A percentile compares a stretch with the other conserved stretches of the same genome.
phyloP scores from a whole-genome alignment of 2,797 vertebrate genomes.

The Labeo calbasu region DNA sequence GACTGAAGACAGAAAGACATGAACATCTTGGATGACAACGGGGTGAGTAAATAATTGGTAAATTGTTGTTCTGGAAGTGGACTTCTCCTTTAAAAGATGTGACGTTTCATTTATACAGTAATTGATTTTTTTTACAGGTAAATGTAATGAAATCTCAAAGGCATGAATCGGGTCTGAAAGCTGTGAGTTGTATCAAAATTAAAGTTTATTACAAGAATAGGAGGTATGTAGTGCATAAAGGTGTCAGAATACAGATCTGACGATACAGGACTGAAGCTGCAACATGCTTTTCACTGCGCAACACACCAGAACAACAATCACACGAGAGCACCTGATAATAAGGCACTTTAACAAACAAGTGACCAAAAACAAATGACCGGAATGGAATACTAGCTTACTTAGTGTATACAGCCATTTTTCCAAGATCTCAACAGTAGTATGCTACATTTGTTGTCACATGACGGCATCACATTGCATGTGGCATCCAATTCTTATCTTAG shows the following conservation, averaged over 20 bases:
- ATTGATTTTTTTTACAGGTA: background rate
- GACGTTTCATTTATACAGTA: background rate
- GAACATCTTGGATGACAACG: no score
- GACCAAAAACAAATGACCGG: slow-evolving; percentile 49
- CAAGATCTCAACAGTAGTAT: background rate
- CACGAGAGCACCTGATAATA: slow-evolving; percentile 68
- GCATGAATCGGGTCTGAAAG: background rate
- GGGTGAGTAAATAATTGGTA: no score
- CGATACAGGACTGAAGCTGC: slow-evolving; percentile 50
- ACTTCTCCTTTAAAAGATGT: no score
- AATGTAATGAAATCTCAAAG: background rate
- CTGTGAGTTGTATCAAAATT: slow-evolving; percentile 67
- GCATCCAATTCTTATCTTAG: background rate
- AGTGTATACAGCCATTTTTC: background rate
- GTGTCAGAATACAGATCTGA: slow-evolving; percentile 64
- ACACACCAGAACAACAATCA: slow-evolving; percentile 58
- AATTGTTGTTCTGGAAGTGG: no score
- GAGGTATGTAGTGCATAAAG: slow-evolving; percentile 77
- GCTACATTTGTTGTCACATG: slow-evolving; percentile 5
- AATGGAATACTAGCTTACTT: slow-evolving; percentile 63
- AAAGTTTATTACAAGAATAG: slow-evolving; percentile 79
- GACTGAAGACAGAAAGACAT: no score
- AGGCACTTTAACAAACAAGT: slow-evolving; percentile 75
- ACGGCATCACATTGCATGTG: background rate
- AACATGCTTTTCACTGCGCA: slow-evolving; percentile 53